Conservation (phyloP, 2,888 invertebrate species). For the Ectobius pallidus region DNA sequence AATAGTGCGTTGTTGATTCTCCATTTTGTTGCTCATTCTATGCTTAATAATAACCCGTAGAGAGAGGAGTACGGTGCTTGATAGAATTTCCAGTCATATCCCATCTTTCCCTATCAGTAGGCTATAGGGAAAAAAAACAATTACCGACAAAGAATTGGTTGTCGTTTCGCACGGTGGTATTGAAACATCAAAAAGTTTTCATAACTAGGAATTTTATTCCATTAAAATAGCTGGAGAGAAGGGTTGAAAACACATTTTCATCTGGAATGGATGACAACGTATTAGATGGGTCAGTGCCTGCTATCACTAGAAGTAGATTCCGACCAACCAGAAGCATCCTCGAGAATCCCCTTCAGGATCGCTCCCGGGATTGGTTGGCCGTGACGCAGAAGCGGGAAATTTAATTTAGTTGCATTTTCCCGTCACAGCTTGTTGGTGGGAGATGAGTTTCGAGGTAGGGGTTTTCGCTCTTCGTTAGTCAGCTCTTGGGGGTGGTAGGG, state of each 20-base stretch:
- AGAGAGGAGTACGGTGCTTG: not conserved
- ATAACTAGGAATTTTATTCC: conserved; percentile 20
- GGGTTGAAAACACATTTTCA: conserved; percentile 13
- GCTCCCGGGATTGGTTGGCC: conserved; percentile 36
- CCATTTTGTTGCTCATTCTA: conserved; percentile 14
- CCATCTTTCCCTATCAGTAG: not conserved
- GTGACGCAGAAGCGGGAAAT: conserved; percentile 40
- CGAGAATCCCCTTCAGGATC: conserved; percentile 28
- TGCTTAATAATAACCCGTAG: not conserved
- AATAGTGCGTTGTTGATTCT: not conserved
- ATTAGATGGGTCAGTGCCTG: conserved; percentile 28
- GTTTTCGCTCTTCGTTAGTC: conserved; percentile 30
- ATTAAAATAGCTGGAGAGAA: conserved; percentile 14
- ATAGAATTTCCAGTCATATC: not conserved
- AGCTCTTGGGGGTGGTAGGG: not conserved
- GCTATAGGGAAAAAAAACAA: conserved; percentile 2
- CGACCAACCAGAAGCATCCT: conserved; percentile 34
- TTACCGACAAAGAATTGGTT: conserved; percentile 24
- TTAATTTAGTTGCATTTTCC: conserved; percentile 39
- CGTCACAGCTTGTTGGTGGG: conserved; percentile 37
- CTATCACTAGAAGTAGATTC: conserved; percentile 14
- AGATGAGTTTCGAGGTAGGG: conserved; percentile 37
- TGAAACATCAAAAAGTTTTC: conserved; percentile 14
- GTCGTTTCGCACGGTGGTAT: conserved; percentile 2
- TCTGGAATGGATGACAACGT: conserved; percentile 10